Conservation (phyloP, 2,797 vertebrate species). For the Meriones psammophilus region DNA sequence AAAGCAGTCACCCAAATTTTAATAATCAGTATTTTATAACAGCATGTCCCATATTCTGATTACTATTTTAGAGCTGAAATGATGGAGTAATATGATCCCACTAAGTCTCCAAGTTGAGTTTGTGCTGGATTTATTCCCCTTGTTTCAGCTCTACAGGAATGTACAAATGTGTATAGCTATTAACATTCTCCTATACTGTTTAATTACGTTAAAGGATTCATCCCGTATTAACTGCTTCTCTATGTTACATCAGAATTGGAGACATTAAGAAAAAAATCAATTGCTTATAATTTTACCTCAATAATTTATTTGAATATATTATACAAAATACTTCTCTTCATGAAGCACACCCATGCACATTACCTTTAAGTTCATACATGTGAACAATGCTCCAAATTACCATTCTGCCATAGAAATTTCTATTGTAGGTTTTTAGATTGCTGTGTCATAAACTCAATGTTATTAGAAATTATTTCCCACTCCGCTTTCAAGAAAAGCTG, state of each 20-base stretch:
- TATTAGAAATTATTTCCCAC: constrained; percentile 52
- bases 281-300: constrained; percentile 39
- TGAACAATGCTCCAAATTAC: constrained; percentile 22
- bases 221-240: background rate
- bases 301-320: constrained; percentile 38
- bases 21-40: background rate
- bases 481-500: constrained; percentile 57
- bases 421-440: constrained; percentile 39
- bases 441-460: background rate
- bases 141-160: background rate
- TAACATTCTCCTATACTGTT: background rate
- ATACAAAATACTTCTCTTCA: constrained; percentile 15
- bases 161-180: background rate
- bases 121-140: background rate
- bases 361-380: background rate
- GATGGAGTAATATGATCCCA: constrained; percentile 28
- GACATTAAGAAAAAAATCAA: constrained; percentile 41
- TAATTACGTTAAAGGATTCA: constrained; percentile 10
- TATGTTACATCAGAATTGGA: constrained; percentile 48
- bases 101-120: constrained; percentile 19
- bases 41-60: background rate
- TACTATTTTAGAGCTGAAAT: constrained; percentile 47
- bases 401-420: constrained; percentile 1
- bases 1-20: constrained; percentile 34
- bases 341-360: background rate